Conservation (phyloP, 2,797 vertebrate genomes). For the Pampus argenteus region DNA sequence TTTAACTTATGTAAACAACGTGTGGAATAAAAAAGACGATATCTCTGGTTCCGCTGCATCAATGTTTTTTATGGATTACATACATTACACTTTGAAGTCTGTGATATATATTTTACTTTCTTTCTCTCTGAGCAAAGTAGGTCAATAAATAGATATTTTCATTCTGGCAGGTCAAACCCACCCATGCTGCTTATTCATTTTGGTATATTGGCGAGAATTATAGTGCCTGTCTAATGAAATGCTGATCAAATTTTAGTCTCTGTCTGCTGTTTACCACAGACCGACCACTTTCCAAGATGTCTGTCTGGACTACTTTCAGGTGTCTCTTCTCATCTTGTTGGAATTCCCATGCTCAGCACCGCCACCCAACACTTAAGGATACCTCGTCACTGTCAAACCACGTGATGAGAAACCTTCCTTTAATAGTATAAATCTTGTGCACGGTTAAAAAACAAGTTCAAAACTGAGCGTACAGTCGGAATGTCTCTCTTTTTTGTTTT, state of each 20-base stretch:
- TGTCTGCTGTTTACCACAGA: conserved; percentile 53
- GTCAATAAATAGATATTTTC: conserved; percentile 24
- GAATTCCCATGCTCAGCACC: conserved; percentile 31
- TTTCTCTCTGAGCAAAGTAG: conserved; percentile 1
- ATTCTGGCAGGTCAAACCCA: conserved; percentile 52
- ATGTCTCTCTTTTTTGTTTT: conserved; percentile 26
- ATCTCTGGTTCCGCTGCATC: no score
- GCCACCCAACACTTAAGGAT: background rate
- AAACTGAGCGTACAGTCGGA: background rate
- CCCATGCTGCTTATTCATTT: conserved; percentile 53
- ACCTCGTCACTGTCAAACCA: conserved; percentile 14
- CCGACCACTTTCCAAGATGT: conserved; percentile 53
- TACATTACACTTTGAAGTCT: background rate
- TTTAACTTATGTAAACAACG: no score
- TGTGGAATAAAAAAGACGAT: no score
- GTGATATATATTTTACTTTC: background rate
- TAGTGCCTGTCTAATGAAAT: conserved; percentile 29
- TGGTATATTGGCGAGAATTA: conserved; percentile 39
- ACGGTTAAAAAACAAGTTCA: conserved; percentile 13
- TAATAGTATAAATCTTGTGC: background rate
- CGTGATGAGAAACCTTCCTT: conserved; percentile 5
- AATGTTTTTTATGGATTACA: no score
- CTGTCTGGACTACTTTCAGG: conserved; percentile 67
- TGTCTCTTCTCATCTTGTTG: conserved; percentile 46
- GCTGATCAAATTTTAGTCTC: conserved; percentile 46